Percentiles rank a stretch among this genome's conserved stretches.
These are phyloP conservation scores for Cheilosia impressa DNA, from an alignment of 2,888 invertebrate species.

Conservation along the genomic window DNA sequence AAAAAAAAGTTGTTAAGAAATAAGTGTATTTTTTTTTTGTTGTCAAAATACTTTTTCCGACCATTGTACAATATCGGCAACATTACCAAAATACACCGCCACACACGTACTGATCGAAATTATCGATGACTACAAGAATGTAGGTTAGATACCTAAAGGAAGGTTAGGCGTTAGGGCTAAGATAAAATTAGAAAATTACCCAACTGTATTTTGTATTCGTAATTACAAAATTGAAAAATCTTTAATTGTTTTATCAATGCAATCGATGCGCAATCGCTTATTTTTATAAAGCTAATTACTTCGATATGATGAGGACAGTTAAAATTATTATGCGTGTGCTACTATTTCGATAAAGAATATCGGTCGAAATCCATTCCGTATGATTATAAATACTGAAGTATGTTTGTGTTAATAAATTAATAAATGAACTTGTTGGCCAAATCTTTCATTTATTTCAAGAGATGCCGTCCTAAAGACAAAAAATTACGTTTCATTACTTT, in stretches of 20 bases:
- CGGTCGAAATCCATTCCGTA: background rate
- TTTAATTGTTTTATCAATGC: background rate
- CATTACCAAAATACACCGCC: no score
- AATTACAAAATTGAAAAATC: slow-evolving; percentile 2
- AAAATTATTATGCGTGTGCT: background rate
- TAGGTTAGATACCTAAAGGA: no score
- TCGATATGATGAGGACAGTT: slow-evolving; percentile 3
- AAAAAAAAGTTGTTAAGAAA: no score
- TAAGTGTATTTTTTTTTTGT: no score
- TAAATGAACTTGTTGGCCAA: background rate
- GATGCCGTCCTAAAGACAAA: background rate
- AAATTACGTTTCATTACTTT: background rate
- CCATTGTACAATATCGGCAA: no score
- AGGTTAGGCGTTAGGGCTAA: no score
- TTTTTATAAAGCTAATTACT: background rate
- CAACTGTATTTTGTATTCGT: background rate
- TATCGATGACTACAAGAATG: no score
- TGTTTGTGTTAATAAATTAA: background rate
- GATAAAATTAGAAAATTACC: background rate
- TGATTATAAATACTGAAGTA: background rate
- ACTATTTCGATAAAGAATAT: slow-evolving; percentile 13
- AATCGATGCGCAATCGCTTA: background rate
- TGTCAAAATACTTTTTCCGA: no score
- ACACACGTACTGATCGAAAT: no score
- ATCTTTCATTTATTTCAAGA: background rate